Percentiles rank a stretch among this genome's conserved stretches.
Conservation (phyloP, 2,888 invertebrate species). For the Spilarctia lutea region DNA sequence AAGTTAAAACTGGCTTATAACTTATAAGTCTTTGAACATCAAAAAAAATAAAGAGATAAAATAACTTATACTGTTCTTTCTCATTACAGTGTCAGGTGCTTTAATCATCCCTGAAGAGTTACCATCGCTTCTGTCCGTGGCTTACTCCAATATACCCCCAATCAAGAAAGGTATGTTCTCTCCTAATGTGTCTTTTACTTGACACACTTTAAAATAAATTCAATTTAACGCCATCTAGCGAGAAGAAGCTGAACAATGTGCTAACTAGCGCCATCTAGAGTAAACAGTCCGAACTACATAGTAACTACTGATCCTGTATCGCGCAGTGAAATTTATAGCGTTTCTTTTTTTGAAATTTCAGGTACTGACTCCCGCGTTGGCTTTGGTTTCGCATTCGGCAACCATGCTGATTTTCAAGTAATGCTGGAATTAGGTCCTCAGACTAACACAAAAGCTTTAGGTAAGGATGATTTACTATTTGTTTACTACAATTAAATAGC, state of each 20-base stretch:
- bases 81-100: constrained; percentile 84
- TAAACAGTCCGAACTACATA: not conserved
- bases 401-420: constrained; percentile 93
- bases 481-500: not conserved
- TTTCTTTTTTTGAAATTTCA: constrained; percentile 66
- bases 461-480: constrained; percentile 61
- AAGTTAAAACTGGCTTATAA: not conserved
- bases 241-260: not conserved
- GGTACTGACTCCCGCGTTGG: constrained; percentile 93
- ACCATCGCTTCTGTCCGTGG: constrained; percentile 91
- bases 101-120: constrained; percentile 93
- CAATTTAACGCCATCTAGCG: not conserved
- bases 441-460: constrained; percentile 90
- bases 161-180: constrained; percentile 91
- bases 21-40: not conserved
- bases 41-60: not conserved
- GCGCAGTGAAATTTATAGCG: not conserved
- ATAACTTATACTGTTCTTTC: not conserved
- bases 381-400: constrained; percentile 92
- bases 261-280: not conserved
- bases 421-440: constrained; percentile 93
- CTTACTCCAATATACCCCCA: constrained; percentile 94
- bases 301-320: not conserved
- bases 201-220: not conserved
- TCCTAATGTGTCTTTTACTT: not conserved